Conservation (phyloP, 2,797 vertebrate genomes). For the Cryptoprocta ferox region DNA sequence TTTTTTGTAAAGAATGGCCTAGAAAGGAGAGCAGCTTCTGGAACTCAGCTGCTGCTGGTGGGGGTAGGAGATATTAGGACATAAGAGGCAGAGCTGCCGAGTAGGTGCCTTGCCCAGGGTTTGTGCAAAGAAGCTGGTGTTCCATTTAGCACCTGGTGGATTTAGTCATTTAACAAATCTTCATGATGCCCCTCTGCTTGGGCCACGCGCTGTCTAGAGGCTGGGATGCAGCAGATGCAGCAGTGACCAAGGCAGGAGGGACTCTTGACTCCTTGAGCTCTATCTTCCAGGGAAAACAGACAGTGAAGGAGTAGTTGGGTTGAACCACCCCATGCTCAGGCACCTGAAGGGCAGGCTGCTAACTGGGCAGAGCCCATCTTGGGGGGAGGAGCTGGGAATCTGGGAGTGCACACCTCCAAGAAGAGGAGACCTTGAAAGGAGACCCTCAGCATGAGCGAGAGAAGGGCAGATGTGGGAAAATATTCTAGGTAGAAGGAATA, state of each 20-base stretch:
- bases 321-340: not conserved
- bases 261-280: not conserved
- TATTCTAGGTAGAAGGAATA: not conserved
- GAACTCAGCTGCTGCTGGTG: not conserved
- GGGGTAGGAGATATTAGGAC: not conserved
- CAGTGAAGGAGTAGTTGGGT: not conserved
- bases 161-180: not conserved
- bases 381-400: too few relatives aligned
- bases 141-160: not conserved
- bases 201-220: not conserved
- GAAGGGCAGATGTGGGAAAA: not conserved
- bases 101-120: not conserved
- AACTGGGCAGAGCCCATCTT: not conserved
- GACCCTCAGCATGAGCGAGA: not conserved
- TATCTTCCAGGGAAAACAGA: not conserved
- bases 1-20: not conserved
- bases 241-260: not conserved
- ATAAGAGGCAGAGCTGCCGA: not conserved
- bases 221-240: not conserved
- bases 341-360: fast-evolving
- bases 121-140: not conserved
- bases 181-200: not conserved
- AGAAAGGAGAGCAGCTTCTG: not conserved
- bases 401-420: not conserved
- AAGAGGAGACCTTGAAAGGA: not conserved